phyloP scores from a whole-genome alignment of 2,888 invertebrate species.

The Hartigia nigra region DNA sequence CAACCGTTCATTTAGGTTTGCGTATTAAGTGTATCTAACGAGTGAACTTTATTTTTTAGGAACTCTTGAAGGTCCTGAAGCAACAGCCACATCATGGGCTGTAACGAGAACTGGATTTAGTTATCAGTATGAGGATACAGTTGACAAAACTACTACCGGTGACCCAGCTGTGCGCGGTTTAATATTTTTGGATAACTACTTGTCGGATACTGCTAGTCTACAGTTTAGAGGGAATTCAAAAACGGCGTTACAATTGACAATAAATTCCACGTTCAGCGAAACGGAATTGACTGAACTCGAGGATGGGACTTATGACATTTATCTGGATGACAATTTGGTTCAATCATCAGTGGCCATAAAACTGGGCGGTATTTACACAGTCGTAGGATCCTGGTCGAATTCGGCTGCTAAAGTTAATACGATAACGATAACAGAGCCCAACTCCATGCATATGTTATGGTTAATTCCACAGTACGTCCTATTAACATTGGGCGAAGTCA shows the following conservation, averaged over 20 bases:
- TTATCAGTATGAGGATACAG: slow-evolving; percentile 43
- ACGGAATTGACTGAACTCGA: slow-evolving; percentile 46
- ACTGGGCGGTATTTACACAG: slow-evolving; percentile 76
- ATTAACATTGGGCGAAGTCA: slow-evolving; percentile 93
- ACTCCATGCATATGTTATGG: slow-evolving; percentile 84
- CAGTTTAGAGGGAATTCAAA: slow-evolving; percentile 1
- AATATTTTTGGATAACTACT: slow-evolving; percentile 41
- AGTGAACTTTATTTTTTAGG: slow-evolving; percentile 10
- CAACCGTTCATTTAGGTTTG: neutral
- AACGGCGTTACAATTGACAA: neutral
- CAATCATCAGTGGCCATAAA: slow-evolving; percentile 63
- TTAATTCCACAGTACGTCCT: slow-evolving; percentile 93
- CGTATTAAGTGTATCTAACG: neutral
- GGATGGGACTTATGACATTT: slow-evolving; percentile 62
- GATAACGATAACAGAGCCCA: slow-evolving; percentile 73
- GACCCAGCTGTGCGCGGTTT: slow-evolving; percentile 60
- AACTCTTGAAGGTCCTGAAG: slow-evolving; percentile 14
- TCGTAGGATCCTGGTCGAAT: slow-evolving; percentile 66
- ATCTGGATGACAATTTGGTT: slow-evolving; percentile 58
- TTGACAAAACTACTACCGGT: slow-evolving; percentile 54
- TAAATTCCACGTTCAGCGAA: slow-evolving; percentile 5
- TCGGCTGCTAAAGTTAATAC: slow-evolving; percentile 45
- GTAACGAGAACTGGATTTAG: slow-evolving; percentile 16
- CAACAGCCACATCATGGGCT: slow-evolving; percentile 36
- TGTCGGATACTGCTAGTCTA: neutral